Base-by-base conservation (phyloP, 2,113 vertebrate species). In the Neodon shergylaensis region DNA sequence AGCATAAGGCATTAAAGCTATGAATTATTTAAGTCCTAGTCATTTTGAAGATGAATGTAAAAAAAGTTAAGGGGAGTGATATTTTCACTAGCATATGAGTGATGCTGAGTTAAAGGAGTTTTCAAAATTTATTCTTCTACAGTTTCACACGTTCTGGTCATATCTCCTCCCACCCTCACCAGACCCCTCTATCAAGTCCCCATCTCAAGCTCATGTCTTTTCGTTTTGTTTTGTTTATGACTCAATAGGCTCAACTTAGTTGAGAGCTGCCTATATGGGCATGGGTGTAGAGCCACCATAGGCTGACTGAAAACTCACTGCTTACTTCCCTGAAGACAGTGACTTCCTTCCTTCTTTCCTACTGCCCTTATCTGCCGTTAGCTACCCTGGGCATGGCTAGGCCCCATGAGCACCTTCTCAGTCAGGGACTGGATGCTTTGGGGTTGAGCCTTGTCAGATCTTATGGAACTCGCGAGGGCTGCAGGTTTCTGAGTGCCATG, bases 11-110 rank as follows among this genome's bases (percentile, higher is more conserved):
- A 13, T 31, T 85, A 28, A 96, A 92, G 58, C 42, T 33, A 39
- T 79, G 42, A 24, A 66, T 92, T n/a, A 49, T 54, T 93, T 66
- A 52, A 74, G 8, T 63, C 39, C 58, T 16, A 63, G 47, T 68
- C 52, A 94, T 92, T 94, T 85, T 76, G 79, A 88, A n/a, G 84
- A 90, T 72, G 26, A 77, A 36, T 61, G 26, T 65, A n/a, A 95
- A 26, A 84, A 74, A 78, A 90, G 9, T 42, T 52, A 72, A 31
- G n/a, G 26, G 8, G 3, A 31, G 33, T 72, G 16, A 42, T 89
- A 6, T 90, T 92, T 94, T 90, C 86, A 52, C 36, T 88, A 14
- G 21, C 14, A 6, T 78, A 66, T 22, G 11, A 84, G 42, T 88
- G 42, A 68, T 79, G 33, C 33, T 47, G 17, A 61, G 19, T 84